Evolutionary conservation across 2,888 invertebrate species (phyloP).

Genomic region (Zygaena filipendulae): DNA sequence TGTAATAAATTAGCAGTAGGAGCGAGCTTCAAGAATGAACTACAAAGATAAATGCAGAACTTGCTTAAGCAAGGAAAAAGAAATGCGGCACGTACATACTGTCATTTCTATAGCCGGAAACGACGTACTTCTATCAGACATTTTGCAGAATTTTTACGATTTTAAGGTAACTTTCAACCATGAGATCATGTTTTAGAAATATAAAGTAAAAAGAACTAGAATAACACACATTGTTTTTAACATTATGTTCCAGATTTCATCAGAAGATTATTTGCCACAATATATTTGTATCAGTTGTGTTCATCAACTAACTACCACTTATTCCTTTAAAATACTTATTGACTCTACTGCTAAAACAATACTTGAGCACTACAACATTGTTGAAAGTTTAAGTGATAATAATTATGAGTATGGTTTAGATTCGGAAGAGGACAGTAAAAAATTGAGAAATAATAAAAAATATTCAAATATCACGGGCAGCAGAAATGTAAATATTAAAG

Average conservation of each 20-base stretch:
- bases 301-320: slow-evolving; percentile 52
- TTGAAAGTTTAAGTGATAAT: slow-evolving; percentile 29
- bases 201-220: too few species aligned
- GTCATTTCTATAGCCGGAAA: slow-evolving; percentile 38
- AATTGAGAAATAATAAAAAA: too few species aligned
- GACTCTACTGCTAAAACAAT: slow-evolving; percentile 41
- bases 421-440: slow-evolving; percentile 31
- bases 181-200: slow-evolving; percentile 1
- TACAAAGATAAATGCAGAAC: slow-evolving; percentile 45
- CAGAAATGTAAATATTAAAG: too few species aligned
- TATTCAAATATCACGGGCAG: too few species aligned
- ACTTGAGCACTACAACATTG: slow-evolving; percentile 22
- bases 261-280: slow-evolving; percentile 35
- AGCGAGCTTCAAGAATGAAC: too few species aligned
- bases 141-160: slow-evolving; percentile 46
- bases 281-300: slow-evolving; percentile 53
- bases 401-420: slow-evolving; percentile 35
- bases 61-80: slow-evolving; percentile 39
- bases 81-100: slow-evolving; percentile 45
- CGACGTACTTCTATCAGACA: slow-evolving; percentile 39
- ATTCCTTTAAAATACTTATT: slow-evolving; percentile 54
- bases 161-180: slow-evolving; percentile 38
- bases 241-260: slow-evolving; percentile 25
- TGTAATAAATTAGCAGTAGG: too few species aligned
- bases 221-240: slow-evolving; percentile 2